Evolutionary conservation across 2,888 invertebrate genomes (phyloP).

Genomic region (Parnassius smintheus): DNA sequence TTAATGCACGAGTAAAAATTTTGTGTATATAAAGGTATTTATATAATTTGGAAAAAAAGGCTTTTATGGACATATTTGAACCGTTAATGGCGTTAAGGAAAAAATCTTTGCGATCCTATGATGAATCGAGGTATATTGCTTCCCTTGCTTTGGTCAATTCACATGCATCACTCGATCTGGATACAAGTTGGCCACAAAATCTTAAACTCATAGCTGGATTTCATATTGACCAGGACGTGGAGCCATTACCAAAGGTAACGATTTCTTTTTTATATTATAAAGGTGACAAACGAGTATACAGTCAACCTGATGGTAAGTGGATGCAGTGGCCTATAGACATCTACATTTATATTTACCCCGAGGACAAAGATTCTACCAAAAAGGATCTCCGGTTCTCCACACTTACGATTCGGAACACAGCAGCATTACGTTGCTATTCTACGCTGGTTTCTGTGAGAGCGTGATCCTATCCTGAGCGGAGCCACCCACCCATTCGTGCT

Average conservation of each 20-base stretch:
- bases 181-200: constrained; percentile 16
- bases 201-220: constrained; percentile 35
- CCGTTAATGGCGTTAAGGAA: constrained; percentile 31
- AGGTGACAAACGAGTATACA: no score
- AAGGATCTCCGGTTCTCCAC: no score
- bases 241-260: constrained; percentile 41
- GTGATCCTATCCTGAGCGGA: no score
- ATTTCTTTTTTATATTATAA: background rate
- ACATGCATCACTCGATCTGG: constrained; percentile 3
- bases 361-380: no score
- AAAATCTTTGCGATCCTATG: constrained; percentile 38
- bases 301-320: no score
- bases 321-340: no score
- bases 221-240: constrained; percentile 38
- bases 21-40: constrained; percentile 40
- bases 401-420: no score
- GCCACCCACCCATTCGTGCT: no score
- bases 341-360: no score
- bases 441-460: no score
- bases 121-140: constrained; percentile 38
- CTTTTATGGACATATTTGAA: constrained; percentile 14
- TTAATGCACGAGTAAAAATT: background rate
- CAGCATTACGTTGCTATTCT: no score
- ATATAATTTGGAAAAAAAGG: constrained; percentile 31
- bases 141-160: constrained; percentile 13